Evolutionary conservation across 2,888 invertebrate species (phyloP).

Genomic region (Hypomecis atomaria): DNA sequence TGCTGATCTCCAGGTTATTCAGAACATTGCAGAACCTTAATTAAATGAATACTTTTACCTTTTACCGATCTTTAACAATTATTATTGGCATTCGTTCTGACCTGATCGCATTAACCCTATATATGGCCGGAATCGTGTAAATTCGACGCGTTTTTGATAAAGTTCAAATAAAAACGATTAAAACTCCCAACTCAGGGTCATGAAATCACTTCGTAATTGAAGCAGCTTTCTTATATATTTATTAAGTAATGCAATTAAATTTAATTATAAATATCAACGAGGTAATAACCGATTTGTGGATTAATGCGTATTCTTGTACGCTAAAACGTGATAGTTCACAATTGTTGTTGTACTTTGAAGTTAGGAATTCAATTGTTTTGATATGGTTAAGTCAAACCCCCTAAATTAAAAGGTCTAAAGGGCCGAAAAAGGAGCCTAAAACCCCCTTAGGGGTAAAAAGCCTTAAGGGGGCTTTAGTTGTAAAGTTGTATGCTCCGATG

Average conservation of each 20-base stretch:
- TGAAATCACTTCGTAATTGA: neutral
- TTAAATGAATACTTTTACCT: neutral
- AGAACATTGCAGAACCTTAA: neutral
- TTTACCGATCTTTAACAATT: neutral
- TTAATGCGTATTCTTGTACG: neutral
- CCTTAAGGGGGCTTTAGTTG: too few relatives aligned
- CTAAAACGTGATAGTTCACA: too few relatives aligned
- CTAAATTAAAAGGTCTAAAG: too few relatives aligned
- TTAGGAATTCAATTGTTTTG: too few relatives aligned
- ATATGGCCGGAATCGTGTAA: neutral
- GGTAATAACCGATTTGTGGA: neutral
- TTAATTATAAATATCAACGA: slow-evolving; percentile 10
- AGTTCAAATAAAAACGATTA: slow-evolving; percentile 20
- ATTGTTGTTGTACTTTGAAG: too few relatives aligned
- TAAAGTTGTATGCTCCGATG: too few relatives aligned
- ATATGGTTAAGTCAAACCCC: too few relatives aligned
- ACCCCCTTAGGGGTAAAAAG: too few relatives aligned
- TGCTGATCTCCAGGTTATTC: neutral
- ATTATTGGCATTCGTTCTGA: slow-evolving; percentile 1
- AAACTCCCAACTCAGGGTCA: neutral
- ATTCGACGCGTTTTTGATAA: slow-evolving; percentile 2
- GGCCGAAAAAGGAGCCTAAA: too few relatives aligned
- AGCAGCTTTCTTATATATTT: slow-evolving; percentile 1
- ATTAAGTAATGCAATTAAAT: neutral
- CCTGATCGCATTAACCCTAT: slow-evolving; percentile 3